Percentiles rank a stretch among this genome's conserved stretches.
These are phyloP conservation scores for Ictalurus punctatus DNA, from an alignment of 2,113 vertebrate species.

Conservation along the genomic window DNA sequence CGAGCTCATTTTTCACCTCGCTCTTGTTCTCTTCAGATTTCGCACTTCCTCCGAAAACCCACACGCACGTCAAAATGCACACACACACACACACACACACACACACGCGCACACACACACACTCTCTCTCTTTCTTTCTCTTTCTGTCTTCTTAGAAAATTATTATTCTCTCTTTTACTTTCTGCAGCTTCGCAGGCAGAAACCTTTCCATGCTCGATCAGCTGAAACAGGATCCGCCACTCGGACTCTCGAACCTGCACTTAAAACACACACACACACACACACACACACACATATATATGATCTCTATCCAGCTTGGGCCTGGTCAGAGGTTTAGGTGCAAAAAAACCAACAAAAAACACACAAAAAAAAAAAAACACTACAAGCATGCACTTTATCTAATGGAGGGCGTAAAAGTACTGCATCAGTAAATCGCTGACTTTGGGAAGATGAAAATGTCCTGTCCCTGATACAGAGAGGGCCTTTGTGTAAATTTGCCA, in stretches of 20 bases:
- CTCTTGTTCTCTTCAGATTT: conserved; percentile 52
- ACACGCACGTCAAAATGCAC: conserved; percentile 32
- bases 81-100: conserved; percentile 17
- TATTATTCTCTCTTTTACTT: not conserved
- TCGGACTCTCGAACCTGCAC: conserved; percentile 70
- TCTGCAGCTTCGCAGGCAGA: conserved; percentile 52
- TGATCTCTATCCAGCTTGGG: conserved; percentile 54
- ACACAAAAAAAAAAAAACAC: conserved; percentile 45
- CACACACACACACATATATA: conserved; percentile 3
- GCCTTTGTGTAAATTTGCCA: conserved; percentile 19
- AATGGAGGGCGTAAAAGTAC: conserved; percentile 59
- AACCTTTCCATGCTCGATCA: conserved; percentile 70
- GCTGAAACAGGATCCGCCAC: conserved; percentile 73
- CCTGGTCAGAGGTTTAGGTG: conserved; percentile 58
- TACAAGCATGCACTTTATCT: conserved; percentile 47
- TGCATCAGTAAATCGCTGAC: conserved; percentile 44
- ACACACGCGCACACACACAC: conserved; percentile 17
- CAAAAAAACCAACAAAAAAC: not conserved
- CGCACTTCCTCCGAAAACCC: conserved; percentile 52
- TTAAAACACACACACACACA: conserved; percentile 53
- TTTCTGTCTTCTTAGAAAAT: not conserved
- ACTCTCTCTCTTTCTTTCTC: conserved; percentile 40
- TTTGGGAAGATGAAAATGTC: conserved; percentile 41
- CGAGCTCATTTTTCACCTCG: conserved; percentile 69
- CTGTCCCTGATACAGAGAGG: conserved; percentile 9